Conservation (phyloP, 2,888 invertebrate genomes). For the Pedicia rivosa region DNA sequence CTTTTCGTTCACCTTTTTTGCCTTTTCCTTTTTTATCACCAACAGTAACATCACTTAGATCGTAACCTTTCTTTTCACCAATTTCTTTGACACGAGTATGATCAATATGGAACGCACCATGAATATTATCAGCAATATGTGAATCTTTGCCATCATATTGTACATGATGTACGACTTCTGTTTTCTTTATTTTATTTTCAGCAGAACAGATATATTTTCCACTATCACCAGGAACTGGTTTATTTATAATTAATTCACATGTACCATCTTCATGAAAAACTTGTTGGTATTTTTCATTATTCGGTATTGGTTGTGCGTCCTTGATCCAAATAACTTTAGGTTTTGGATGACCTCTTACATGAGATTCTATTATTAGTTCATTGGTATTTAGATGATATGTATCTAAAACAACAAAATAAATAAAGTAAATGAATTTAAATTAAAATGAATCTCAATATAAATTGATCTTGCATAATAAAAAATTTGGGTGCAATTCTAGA, state of each 20-base stretch:
- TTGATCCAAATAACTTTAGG: slow-evolving; percentile 59
- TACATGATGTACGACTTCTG: slow-evolving; percentile 57
- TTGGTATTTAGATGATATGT: slow-evolving; percentile 41
- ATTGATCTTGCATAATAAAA: no score
- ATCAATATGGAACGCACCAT: slow-evolving; percentile 31
- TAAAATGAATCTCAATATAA: no score
- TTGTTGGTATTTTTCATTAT: slow-evolving; percentile 45
- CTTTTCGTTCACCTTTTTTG: slow-evolving; percentile 12
- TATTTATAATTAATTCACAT: slow-evolving; percentile 48
- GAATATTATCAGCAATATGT: slow-evolving; percentile 30
- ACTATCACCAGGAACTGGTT: slow-evolving; percentile 44
- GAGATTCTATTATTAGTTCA: slow-evolving; percentile 64
- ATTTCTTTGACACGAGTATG: slow-evolving; percentile 22
- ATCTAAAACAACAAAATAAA: slow-evolving; percentile 28
- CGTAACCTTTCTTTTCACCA: slow-evolving; percentile 14
- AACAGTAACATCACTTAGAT: slow-evolving; percentile 10
- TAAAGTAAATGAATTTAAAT: no score
- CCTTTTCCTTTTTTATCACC: slow-evolving; percentile 14
- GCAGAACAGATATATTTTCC: slow-evolving; percentile 38
- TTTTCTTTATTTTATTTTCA: slow-evolving; percentile 53
- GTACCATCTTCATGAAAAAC: slow-evolving; percentile 59
- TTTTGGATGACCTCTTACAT: slow-evolving; percentile 56
- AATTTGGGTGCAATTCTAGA: no score
- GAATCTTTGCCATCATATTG: slow-evolving; percentile 42
- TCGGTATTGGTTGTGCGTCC: slow-evolving; percentile 44